phyloP scores from a whole-genome alignment of 2,113 vertebrate species.

The Apteryx mantelli region DNA sequence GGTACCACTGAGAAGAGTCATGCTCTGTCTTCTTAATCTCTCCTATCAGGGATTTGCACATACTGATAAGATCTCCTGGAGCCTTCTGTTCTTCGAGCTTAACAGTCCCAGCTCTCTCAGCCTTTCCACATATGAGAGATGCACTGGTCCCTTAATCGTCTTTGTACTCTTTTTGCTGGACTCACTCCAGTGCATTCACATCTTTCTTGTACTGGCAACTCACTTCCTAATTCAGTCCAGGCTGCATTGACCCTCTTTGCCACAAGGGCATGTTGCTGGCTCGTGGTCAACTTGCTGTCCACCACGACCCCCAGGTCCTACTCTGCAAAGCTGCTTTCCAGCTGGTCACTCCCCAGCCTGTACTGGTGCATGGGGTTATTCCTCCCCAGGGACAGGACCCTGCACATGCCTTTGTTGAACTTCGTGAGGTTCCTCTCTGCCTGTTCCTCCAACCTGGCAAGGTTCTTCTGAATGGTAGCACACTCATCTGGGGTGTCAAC shows the following conservation, averaged over 20 bases:
- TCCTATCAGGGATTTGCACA: too few relatives aligned
- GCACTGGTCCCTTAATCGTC: not conserved
- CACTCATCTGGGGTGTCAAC: not conserved
- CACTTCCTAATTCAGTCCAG: not conserved
- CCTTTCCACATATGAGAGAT: not conserved
- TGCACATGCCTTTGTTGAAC: not conserved
- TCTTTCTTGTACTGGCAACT: not conserved
- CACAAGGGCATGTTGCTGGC: not conserved
- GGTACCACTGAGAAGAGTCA: not conserved
- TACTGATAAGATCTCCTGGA: rapidly evolving
- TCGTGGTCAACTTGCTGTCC: not conserved
- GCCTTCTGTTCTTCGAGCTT: not conserved
- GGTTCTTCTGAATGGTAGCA: not conserved
- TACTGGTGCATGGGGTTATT: not conserved
- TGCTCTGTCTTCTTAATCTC: not conserved
- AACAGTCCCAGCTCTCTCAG: not conserved
- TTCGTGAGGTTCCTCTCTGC: not conserved
- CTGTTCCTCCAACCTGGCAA: not conserved
- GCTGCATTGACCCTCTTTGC: not conserved
- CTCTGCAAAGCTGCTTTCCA: not conserved
- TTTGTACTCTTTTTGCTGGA: not conserved
- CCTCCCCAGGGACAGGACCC: not conserved
- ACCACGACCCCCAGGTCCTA: not conserved
- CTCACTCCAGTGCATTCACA: not conserved
- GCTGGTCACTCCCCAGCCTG: not conserved